Evolutionary conservation across 2,888 invertebrate genomes (phyloP).

Genomic region (Lapara coniferarum): DNA sequence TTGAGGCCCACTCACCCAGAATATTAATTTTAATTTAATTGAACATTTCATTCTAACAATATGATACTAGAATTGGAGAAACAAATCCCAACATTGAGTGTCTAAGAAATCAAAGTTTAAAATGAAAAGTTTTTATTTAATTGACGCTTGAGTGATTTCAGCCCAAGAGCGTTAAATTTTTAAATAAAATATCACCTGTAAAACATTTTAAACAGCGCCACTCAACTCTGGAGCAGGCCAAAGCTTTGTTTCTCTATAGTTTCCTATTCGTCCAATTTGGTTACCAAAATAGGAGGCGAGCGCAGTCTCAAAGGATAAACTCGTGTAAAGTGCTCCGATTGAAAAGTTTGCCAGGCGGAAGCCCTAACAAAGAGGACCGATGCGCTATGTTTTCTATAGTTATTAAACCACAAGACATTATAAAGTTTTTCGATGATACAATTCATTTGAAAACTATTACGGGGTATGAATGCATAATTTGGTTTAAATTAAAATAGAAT

Average conservation of each 20-base stretch:
- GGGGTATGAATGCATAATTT: not conserved
- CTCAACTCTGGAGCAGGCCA: constrained; percentile 29
- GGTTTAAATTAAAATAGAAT: not conserved
- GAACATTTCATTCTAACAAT: too few species aligned
- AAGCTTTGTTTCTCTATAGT: constrained; percentile 37
- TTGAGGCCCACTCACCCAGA: too few species aligned
- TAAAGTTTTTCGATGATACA: too few species aligned
- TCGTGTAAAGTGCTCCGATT: constrained; percentile 64
- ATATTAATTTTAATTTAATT: too few species aligned
- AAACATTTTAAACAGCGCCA: constrained; percentile 26
- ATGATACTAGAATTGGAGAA: not conserved
- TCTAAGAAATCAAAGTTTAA: too few species aligned
- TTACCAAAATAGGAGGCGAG: constrained; percentile 59
- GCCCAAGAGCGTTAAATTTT: not conserved
- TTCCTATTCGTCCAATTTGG: constrained; percentile 54
- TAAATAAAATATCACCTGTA: constrained; percentile 11
- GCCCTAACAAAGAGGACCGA: constrained; percentile 55
- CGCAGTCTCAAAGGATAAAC: constrained; percentile 63
- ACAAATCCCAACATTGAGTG: not conserved
- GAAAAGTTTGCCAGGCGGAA: constrained; percentile 62
- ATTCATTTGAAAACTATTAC: not conserved
- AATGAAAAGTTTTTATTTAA: too few species aligned
- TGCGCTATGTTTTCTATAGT: constrained; percentile 50
- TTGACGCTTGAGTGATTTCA: too few species aligned
- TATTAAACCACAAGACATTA: too few species aligned